phyloP scores from a whole-genome alignment of 2,113 vertebrate genomes.

The Clarias magur region DNA sequence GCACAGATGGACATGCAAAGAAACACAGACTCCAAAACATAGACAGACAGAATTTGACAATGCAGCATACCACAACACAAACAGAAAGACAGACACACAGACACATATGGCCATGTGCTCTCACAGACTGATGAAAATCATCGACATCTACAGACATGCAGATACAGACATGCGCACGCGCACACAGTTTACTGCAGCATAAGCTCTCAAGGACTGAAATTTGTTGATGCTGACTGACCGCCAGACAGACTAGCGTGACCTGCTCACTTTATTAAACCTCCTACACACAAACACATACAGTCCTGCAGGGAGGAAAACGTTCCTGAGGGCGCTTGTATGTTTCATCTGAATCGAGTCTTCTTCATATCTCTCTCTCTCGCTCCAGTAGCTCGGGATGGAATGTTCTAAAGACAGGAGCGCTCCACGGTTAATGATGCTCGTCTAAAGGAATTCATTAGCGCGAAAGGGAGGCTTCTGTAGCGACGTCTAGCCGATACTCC shows the following conservation, averaged over 20 bases:
- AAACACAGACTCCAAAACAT: background rate
- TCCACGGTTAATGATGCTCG: constrained; percentile 32
- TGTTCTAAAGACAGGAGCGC: constrained; percentile 24
- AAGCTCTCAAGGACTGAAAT: background rate
- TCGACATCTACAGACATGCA: background rate
- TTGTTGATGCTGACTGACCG: constrained; percentile 44
- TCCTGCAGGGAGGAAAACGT: constrained; percentile 7
- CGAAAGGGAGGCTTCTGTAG: constrained; percentile 20
- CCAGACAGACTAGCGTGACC: constrained; percentile 21
- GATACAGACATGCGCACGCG: background rate
- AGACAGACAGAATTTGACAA: background rate
- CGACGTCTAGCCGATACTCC: background rate
- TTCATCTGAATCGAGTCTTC: constrained; percentile 25
- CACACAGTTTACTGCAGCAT: background rate
- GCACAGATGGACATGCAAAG: background rate
- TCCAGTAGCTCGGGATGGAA: background rate
- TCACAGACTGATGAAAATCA: background rate
- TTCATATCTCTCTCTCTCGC: background rate
- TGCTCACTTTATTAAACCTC: constrained; percentile 48
- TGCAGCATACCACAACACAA: too few relatives aligned
- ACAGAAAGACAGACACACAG: background rate
- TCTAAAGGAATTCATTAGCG: constrained; percentile 51
- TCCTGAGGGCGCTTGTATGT: background rate
- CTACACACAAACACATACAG: constrained; percentile 7
- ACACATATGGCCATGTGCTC: background rate